Evolutionary conservation across 2,888 invertebrate species (phyloP).

Genomic region (Ctenicera cuprea): DNA sequence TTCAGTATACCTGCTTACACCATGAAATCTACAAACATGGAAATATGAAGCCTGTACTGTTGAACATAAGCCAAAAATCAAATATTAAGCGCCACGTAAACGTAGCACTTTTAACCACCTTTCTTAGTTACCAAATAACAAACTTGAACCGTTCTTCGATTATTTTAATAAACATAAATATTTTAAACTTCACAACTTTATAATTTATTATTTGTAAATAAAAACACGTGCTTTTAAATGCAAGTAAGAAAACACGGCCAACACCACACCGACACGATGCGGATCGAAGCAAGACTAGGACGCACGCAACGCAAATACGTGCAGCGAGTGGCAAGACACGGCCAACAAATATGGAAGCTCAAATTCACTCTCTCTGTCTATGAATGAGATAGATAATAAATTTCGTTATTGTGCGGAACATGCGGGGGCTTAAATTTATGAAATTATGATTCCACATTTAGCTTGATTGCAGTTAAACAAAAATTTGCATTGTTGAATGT

Average conservation of each 20-base stretch:
- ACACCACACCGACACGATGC: constrained; percentile 30
- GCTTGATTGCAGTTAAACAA: too few relatives aligned
- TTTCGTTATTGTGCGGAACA: background rate
- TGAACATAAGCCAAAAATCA: background rate
- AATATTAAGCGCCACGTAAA: background rate
- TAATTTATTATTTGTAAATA: constrained; percentile 1
- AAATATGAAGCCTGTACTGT: too few relatives aligned
- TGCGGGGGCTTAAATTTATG: background rate
- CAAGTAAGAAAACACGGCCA: background rate
- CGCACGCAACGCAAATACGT: background rate
- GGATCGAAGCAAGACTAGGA: constrained; percentile 31
- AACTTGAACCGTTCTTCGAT: too few relatives aligned
- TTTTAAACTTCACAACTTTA: too few relatives aligned
- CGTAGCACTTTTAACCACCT: too few relatives aligned
- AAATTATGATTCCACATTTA: background rate
- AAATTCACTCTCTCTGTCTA: background rate
- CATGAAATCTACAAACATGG: too few relatives aligned
- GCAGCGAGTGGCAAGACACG: background rate
- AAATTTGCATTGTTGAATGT: too few relatives aligned
- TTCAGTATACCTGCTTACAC: background rate
- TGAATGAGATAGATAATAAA: background rate
- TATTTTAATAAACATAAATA: too few relatives aligned
- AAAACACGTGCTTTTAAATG: constrained; percentile 14
- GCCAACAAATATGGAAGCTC: background rate
- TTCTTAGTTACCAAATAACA: too few relatives aligned